Base-by-base conservation (phyloP, 2,888 invertebrate genomes). In the Cylindroiulus punctatus region DNA sequence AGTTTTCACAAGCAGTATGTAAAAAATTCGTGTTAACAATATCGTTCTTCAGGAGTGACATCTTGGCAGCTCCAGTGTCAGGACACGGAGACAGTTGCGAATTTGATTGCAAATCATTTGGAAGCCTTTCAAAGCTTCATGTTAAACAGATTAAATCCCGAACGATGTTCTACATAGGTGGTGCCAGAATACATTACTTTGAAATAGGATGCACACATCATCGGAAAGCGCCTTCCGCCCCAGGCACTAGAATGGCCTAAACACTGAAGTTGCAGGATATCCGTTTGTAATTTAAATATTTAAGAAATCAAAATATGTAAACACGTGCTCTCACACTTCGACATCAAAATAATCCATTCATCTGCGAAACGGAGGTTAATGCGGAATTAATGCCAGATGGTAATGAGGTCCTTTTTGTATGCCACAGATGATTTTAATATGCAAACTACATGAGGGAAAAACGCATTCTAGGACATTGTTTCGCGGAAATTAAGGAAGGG, bases 241-340 rank as follows among this genome's bases (percentile, higher is more conserved):
- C n/a, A n/a, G n/a, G 52, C n/a, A n/a, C 12, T 17, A 57, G 3
- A 47, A 57, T 17, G n/a, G 52, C 2, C 52, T 57, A 57, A 57
- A 57, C 52, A 57, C n/a, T 57, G 52, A 7, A 57, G 52, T n/a
- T 57, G n/a, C 52, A 57, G 52, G 52, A 57, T 57, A 57, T 57
- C 52, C 52, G 52, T 57, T 57, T 57, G 52, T n/a, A n/a, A 57
- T 57, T 57, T 57, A 57, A 57, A 57, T 57, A 57, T 57, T 57
- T 57, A 57, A 57, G 52, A 57, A 57, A 57, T 57, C 52, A 57
- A 57, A 57, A 57, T 57, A 57, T 57, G 52, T 57, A 57, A 57
- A 57, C 52, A 57, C 52, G 52, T 57, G 14, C 52, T 57, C 52
- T 57, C n/a, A n/a, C 52, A 57, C n/a, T 57, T 57, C 17, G 17